These are phyloP conservation scores for Echeneis naucrates DNA, from an alignment of 2,797 vertebrate genomes.

Conservation along the genomic window DNA sequence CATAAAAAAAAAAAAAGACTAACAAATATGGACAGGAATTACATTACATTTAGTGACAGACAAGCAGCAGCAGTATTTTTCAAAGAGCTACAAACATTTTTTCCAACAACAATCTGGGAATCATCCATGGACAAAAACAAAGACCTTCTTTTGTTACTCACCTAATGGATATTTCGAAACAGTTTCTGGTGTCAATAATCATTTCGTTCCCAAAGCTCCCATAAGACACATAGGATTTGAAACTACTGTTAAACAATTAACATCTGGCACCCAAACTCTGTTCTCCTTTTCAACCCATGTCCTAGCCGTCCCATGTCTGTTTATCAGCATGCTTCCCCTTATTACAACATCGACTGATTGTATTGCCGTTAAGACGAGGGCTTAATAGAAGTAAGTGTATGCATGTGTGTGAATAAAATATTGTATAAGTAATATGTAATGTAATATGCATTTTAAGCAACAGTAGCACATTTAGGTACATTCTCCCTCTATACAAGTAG, in stretches of 20 bases:
- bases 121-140: no score
- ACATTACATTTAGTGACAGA: conserved; percentile 18
- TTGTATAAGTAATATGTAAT: no score
- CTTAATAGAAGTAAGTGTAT: conserved; percentile 5
- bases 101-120: no score
- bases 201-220: not conserved
- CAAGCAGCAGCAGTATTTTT: conserved; percentile 22
- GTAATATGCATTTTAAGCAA: not conserved
- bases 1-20: not conserved
- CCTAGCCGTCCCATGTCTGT: conserved; percentile 33
- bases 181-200: conserved; percentile 3
- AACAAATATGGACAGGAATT: conserved; percentile 9
- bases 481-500: not conserved
- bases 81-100: conserved; percentile 35
- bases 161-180: conserved; percentile 17
- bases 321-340: conserved; percentile 42
- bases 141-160: no score
- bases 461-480: not conserved
- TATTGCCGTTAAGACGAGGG: conserved; percentile 34
- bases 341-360: conserved; percentile 40
- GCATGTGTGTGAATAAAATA: not conserved
- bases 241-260: conserved; percentile 5
- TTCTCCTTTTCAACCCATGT: conserved; percentile 21
- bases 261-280: conserved; percentile 17
- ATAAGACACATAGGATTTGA: not conserved